These are phyloP conservation scores for Cosmia trapezina DNA, from an alignment of 2,888 invertebrate genomes.

Conservation along the genomic window DNA sequence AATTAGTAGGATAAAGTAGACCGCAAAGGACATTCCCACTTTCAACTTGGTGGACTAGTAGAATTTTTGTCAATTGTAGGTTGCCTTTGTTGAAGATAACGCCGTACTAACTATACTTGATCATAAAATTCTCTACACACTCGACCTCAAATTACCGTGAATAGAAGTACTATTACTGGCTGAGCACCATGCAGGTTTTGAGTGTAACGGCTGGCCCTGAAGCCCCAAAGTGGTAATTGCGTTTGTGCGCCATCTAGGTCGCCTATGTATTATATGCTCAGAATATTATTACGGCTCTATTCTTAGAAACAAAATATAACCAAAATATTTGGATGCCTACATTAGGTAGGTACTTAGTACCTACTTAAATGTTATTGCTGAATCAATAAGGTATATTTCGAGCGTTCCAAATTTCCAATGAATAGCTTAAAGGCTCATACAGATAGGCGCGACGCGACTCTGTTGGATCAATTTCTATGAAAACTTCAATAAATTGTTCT, in stretches of 20 bases:
- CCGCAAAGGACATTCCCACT: background rate
- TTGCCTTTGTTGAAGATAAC: conserved; percentile 1
- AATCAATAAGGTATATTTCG: conserved; percentile 6
- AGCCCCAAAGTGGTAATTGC: conserved; percentile 28
- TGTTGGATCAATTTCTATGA: too few species aligned
- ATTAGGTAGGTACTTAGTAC: too few species aligned
- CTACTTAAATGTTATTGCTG: background rate
- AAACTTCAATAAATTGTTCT: too few species aligned
- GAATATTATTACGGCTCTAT: conserved; percentile 6
- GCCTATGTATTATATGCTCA: background rate
- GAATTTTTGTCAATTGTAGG: background rate
- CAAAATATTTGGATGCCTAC: background rate
- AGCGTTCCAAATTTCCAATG: conserved; percentile 21
- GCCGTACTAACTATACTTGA: background rate
- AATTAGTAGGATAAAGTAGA: background rate
- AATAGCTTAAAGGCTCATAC: background rate
- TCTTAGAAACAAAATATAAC: background rate
- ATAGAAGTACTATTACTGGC: background rate
- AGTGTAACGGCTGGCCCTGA: conserved; percentile 26
- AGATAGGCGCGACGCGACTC: too few species aligned
- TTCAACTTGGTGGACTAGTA: background rate
- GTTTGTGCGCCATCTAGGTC: conserved; percentile 29
- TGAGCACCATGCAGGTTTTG: conserved; percentile 13
- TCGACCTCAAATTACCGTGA: conserved; percentile 16
- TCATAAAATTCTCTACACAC: background rate